phyloP scores from a whole-genome alignment of 2,888 invertebrate genomes.

The Allophyes oxyacanthae region DNA sequence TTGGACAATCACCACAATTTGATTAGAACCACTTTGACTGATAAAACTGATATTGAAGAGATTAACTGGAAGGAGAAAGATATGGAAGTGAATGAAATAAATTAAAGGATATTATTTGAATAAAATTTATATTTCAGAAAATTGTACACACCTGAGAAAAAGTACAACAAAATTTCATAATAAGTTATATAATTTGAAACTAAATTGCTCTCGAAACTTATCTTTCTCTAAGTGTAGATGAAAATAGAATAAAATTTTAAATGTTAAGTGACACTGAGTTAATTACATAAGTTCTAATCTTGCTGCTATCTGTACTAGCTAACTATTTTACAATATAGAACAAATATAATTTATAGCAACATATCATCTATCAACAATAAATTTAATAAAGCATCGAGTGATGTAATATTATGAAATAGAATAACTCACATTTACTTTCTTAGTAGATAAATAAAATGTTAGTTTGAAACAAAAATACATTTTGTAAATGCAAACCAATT shows the following conservation, averaged over 20 bases:
- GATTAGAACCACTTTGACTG: constrained; percentile 58
- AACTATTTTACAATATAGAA: constrained; percentile 69
- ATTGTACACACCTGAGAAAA: constrained; percentile 87
- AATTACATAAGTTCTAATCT: constrained; percentile 74
- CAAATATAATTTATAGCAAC: constrained; percentile 66
- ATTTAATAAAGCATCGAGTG: constrained; percentile 65
- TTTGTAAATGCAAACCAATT: constrained; percentile 78
- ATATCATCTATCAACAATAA: constrained; percentile 63
- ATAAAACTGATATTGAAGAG: constrained; percentile 65
- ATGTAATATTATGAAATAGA: constrained; percentile 63
- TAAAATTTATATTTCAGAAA: constrained; percentile 89
- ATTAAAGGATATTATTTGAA: constrained; percentile 76
- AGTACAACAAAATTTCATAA: constrained; percentile 84
- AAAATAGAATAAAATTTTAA: constrained; percentile 80
- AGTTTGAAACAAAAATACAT: constrained; percentile 65
- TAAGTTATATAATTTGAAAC: constrained; percentile 76
- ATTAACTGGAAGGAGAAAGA: constrained; percentile 72
- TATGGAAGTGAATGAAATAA: constrained; percentile 70
- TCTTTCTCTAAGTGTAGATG: constrained; percentile 77
- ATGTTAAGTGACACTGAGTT: constrained; percentile 74
- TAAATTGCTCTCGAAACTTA: constrained; percentile 76
- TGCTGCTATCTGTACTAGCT: constrained; percentile 73
- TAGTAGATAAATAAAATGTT: constrained; percentile 65
- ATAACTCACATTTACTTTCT: constrained; percentile 62
- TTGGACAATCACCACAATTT: constrained; percentile 73